A percentile compares a stretch with the other conserved stretches of the same genome.
Evolutionary conservation across 2,888 invertebrate species (phyloP).

Genomic region (Cheilosia vernalis): DNA sequence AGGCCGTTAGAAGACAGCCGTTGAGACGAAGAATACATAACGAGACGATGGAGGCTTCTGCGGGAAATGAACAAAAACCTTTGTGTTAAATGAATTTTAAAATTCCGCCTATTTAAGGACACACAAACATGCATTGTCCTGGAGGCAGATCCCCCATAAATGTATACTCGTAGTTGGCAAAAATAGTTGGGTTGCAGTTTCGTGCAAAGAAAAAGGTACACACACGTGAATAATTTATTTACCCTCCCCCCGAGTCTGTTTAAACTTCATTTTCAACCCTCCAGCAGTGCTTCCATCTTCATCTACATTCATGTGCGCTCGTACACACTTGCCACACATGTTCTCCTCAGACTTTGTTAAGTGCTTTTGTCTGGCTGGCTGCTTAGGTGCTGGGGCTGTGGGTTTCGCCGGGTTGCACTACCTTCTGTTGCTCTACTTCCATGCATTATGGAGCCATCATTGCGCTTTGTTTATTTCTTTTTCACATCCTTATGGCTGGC

Average conservation of each 20-base stretch:
- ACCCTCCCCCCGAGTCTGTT: constrained; percentile 59
- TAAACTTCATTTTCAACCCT: constrained; percentile 62
- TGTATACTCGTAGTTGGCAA: constrained; percentile 33
- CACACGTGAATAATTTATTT: constrained; percentile 67
- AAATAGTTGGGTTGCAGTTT: constrained; percentile 51
- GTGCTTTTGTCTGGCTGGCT: constrained; percentile 74
- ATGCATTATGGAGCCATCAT: constrained; percentile 42
- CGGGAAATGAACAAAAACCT: constrained; percentile 53
- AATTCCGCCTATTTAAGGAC: constrained; percentile 63
- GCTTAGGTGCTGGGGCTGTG: constrained; percentile 47
- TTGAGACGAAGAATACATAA: constrained; percentile 25
- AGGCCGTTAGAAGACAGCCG: constrained; percentile 29
- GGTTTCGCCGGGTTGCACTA: constrained; percentile 13
- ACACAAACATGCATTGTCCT: constrained; percentile 39
- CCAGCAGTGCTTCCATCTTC: constrained; percentile 46
- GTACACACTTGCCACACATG: constrained; percentile 63
- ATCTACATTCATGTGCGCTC: constrained; percentile 30
- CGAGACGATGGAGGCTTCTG: constrained; percentile 28
- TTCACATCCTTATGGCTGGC: neutral
- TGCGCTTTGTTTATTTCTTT: constrained; percentile 32
- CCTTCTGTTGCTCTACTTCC: constrained; percentile 53
- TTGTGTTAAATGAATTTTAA: constrained; percentile 63
- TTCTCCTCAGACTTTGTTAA: constrained; percentile 72
- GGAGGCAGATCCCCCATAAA: constrained; percentile 30
- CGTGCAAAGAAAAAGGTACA: constrained; percentile 56